Percentiles rank a stretch among this genome's conserved stretches.
Conservation (phyloP, 2,797 vertebrate genomes). For the Spinibarbus caldwelli region DNA sequence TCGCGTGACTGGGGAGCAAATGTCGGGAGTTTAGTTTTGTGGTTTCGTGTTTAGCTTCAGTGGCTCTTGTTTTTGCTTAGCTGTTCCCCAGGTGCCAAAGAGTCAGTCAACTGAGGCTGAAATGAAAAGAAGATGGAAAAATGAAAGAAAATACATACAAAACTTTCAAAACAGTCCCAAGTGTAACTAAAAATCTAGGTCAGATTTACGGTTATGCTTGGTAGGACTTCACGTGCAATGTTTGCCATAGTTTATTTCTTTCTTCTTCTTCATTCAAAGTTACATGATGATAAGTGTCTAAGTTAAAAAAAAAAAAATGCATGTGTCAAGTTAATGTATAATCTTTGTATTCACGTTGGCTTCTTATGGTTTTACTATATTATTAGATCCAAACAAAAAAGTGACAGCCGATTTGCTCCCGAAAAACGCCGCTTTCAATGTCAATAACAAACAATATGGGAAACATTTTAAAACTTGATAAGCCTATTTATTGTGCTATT, state of each 20-base stretch:
- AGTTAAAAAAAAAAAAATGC: no score
- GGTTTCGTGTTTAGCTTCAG: slow-evolving; percentile 48
- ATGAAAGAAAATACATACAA: slow-evolving; percentile 27
- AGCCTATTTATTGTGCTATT: not conserved
- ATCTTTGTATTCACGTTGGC: not conserved
- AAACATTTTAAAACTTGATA: not conserved
- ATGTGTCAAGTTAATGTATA: not conserved
- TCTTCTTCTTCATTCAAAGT: not conserved
- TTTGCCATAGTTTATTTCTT: not conserved
- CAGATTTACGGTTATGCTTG: slow-evolving; percentile 15
- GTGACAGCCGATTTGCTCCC: not conserved
- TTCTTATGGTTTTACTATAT: not conserved
- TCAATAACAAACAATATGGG: not conserved
- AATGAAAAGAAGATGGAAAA: slow-evolving; percentile 29
- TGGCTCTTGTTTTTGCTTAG: slow-evolving; percentile 52
- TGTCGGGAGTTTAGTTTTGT: slow-evolving; percentile 41
- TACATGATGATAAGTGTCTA: no score
- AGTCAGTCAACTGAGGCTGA: slow-evolving; percentile 37
- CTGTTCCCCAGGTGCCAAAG: slow-evolving; percentile 46
- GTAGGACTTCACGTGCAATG: not conserved
- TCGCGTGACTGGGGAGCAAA: slow-evolving; percentile 23
- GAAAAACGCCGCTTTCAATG: no score
- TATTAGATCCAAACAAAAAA: not conserved
- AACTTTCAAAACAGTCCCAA: slow-evolving; percentile 39
- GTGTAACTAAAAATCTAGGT: slow-evolving; percentile 24